These are phyloP conservation scores for Plectropomus leopardus DNA, from an alignment of 2,113 vertebrate species.

Conservation along the genomic window DNA sequence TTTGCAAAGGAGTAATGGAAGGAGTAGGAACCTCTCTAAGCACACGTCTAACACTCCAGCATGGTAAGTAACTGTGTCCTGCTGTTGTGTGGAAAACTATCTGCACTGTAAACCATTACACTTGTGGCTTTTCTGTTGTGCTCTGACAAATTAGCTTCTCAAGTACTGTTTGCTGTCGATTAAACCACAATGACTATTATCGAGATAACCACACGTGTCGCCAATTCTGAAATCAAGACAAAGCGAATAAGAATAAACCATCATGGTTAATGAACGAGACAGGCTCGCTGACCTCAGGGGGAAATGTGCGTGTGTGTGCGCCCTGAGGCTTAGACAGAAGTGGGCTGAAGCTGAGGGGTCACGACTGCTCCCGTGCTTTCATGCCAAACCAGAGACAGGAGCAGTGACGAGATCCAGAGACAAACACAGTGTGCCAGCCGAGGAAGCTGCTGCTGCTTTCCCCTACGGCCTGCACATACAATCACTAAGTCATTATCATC, in stretches of 20 bases:
- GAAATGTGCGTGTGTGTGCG: background rate
- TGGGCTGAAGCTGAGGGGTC: slow-evolving; percentile 14
- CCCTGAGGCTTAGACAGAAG: background rate
- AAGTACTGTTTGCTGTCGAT: background rate
- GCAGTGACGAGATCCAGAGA: slow-evolving; percentile 62
- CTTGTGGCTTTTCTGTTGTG: background rate
- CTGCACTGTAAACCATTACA: background rate
- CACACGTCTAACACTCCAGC: background rate
- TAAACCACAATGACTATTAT: too few relatives aligned
- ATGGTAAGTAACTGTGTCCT: background rate
- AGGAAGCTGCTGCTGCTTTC: slow-evolving; percentile 37
- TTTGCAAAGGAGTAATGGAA: background rate
- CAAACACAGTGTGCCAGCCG: slow-evolving; percentile 9
- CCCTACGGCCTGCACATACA: slow-evolving; percentile 26
- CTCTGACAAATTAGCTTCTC: background rate
- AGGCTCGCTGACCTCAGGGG: slow-evolving; percentile 23
- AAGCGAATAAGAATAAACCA: background rate
- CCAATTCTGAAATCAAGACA: background rate
- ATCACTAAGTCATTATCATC: slow-evolving; percentile 62
- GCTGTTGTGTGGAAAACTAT: background rate
- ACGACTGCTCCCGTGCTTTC: background rate
- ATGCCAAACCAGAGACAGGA: slow-evolving; percentile 23
- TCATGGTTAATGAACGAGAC: background rate
- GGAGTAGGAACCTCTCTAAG: background rate
- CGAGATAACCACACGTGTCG: background rate